A percentile compares a stretch with the other conserved stretches of the same genome.
These are phyloP conservation scores for Chironomus striatipennis DNA, from an alignment of 1,140 invertebrate species.

Conservation along the genomic window DNA sequence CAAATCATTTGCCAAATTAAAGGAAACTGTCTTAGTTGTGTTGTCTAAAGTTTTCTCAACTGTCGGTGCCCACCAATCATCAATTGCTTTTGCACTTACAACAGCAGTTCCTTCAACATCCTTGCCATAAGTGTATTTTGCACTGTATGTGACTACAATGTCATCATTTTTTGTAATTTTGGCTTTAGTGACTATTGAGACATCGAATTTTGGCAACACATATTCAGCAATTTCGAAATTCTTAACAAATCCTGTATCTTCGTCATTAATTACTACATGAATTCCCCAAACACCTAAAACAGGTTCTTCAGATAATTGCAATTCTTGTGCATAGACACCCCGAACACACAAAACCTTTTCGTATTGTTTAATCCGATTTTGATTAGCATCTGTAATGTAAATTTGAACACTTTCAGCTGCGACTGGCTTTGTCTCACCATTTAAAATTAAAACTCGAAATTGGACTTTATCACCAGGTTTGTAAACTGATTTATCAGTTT, in stretches of 20 bases:
- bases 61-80: conserved; percentile 41
- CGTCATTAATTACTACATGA: neutral
- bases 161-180: neutral
- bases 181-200: neutral
- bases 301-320: neutral
- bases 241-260: neutral
- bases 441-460: conserved; percentile 73
- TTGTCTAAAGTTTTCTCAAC: neutral
- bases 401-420: neutral
- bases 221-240: neutral
- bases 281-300: neutral
- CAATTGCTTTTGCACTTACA: conserved; percentile 40
- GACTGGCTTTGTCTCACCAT: conserved; percentile 60
- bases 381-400: neutral
- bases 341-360: neutral
- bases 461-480: conserved; percentile 77
- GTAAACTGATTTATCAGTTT: conserved; percentile 91
- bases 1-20: conserved; percentile 56
- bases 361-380: neutral
- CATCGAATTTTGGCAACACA: neutral
- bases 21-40: conserved; percentile 54
- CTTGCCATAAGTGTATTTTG: neutral
- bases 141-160: neutral
- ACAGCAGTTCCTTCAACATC: neutral
- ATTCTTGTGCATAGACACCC: neutral